phyloP scores from a whole-genome alignment of 2,113 vertebrate genomes.

The Atlantisia rogersi region DNA sequence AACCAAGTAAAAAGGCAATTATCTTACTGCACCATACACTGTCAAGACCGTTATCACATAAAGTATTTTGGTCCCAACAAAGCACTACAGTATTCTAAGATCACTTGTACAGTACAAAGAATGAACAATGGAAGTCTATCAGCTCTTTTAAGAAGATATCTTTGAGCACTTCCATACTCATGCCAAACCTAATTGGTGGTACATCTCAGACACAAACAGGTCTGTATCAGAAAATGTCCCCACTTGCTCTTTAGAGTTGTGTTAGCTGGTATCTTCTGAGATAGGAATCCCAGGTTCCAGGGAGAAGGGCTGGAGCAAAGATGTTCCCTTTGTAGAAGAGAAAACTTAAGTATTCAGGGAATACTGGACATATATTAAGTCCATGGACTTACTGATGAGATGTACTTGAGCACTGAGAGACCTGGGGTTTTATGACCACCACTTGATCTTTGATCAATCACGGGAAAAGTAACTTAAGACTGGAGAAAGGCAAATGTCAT shows the following conservation, averaged over 20 bases:
- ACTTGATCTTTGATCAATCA: not conserved
- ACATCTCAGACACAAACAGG: not conserved
- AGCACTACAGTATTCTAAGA: not conserved
- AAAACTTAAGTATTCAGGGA: not conserved
- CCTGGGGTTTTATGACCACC: not conserved
- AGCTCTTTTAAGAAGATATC: not conserved
- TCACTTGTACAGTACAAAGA: not conserved
- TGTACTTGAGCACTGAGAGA: rapidly evolving
- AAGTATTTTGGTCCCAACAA: not conserved
- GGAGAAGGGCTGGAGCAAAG: not conserved
- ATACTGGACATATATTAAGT: not conserved
- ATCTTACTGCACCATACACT: not conserved
- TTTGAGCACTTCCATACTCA: not conserved
- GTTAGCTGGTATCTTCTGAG: not conserved
- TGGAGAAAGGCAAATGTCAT: not conserved
- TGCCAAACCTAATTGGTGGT: not conserved
- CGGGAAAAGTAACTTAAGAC: not conserved
- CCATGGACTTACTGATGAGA: not conserved
- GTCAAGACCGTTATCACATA: not conserved
- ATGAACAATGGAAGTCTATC: not conserved
- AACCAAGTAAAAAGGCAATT: not conserved
- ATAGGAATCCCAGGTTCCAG: not conserved
- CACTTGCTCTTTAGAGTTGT: not conserved
- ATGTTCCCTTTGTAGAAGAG: not conserved
- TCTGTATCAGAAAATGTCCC: not conserved